Percentiles rank a stretch among this genome's conserved stretches.
Evolutionary conservation across 2,888 invertebrate genomes (phyloP).

Genomic region (Fissipunctia ypsillon): DNA sequence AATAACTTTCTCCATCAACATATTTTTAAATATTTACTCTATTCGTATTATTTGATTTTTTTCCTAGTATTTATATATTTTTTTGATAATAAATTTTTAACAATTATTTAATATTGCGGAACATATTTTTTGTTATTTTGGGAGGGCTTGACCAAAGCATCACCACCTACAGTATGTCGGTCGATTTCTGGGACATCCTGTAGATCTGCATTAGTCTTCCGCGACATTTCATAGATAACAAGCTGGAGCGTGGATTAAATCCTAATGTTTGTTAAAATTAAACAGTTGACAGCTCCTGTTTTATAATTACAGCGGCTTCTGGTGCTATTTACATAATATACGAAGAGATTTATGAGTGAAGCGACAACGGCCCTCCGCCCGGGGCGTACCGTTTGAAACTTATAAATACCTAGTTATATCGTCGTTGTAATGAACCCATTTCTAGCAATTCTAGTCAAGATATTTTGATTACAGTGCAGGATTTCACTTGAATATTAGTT

Average conservation of each 20-base stretch:
- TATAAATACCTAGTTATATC: constrained; percentile 39
- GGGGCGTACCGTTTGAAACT: constrained; percentile 27
- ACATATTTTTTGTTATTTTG: too few species aligned
- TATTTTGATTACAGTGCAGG: constrained; percentile 33
- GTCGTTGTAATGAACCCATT: constrained; percentile 31
- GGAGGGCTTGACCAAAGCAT: too few species aligned
- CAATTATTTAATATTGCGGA: too few species aligned
- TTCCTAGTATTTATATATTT: too few species aligned
- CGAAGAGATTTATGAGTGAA: constrained; percentile 60
- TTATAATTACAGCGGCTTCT: constrained; percentile 61
- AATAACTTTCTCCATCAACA: too few species aligned
- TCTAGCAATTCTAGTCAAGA: constrained; percentile 34
- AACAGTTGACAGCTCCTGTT: constrained; percentile 57
- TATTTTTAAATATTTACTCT: too few species aligned
- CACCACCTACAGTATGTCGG: too few species aligned
- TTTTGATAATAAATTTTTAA: too few species aligned
- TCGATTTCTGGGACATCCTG: too few species aligned
- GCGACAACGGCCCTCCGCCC: constrained; percentile 32
- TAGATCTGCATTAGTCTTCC: constrained; percentile 45
- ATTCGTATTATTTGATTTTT: too few species aligned
- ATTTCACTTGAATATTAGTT: constrained; percentile 27
- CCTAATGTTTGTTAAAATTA: constrained; percentile 57
- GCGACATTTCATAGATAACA: constrained; percentile 53
- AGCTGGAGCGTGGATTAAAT: constrained; percentile 49
- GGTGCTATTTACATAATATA: constrained; percentile 60